A percentile compares a stretch with the other conserved stretches of the same genome.
These are phyloP conservation scores for Rattus rattus DNA, from an alignment of 2,113 vertebrate genomes.

Conservation along the genomic window DNA sequence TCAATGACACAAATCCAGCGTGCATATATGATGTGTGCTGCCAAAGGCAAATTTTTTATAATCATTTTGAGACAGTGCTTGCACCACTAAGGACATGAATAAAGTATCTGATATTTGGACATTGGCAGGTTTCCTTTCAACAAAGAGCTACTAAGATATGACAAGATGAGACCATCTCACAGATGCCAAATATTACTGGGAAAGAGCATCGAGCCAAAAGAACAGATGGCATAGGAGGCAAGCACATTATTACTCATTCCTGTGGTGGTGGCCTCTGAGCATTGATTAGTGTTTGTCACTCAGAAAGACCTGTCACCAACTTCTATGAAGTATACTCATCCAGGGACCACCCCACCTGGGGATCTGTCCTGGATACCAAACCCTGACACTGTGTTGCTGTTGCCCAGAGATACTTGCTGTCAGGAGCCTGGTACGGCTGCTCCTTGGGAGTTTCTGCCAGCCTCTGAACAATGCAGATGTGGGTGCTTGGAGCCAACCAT, in stretches of 20 bases:
- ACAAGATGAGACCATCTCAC: constrained; percentile 22
- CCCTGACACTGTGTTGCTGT: no score
- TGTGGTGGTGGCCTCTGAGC: not conserved
- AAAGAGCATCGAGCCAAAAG: not conserved
- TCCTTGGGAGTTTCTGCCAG: no score
- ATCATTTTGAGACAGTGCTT: not conserved
- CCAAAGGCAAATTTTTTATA: not conserved
- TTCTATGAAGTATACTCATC: not conserved
- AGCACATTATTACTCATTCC: not conserved
- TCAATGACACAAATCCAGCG: not conserved
- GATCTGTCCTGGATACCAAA: no score
- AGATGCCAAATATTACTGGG: not conserved
- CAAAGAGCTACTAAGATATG: not conserved
- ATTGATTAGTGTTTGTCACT: not conserved
- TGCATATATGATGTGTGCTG: not conserved
- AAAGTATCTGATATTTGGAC: not conserved
- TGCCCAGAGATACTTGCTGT: no score
- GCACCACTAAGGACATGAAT: not conserved
- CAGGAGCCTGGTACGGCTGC: no score
- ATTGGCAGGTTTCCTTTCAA: not conserved
- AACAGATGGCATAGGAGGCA: constrained; percentile 26
- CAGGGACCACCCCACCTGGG: not conserved
- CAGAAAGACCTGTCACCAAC: not conserved
- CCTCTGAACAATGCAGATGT: no score
- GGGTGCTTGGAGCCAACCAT: no score